These are phyloP conservation scores for Carassius carassius DNA, from an alignment of 2,113 vertebrate genomes.

Conservation along the genomic window DNA sequence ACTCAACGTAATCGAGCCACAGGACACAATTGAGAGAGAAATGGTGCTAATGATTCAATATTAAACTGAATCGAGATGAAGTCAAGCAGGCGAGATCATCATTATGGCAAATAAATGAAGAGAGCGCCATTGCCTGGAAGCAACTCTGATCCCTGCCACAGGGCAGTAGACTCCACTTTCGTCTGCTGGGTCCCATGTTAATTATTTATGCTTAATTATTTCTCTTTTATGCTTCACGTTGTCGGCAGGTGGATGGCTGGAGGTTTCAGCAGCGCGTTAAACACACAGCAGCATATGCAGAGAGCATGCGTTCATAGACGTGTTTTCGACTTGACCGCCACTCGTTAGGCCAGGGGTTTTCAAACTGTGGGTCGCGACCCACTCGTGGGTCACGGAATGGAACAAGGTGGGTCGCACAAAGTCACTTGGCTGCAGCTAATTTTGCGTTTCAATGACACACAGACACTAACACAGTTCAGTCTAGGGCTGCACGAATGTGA, in stretches of 20 bases:
- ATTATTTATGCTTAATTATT: slow-evolving; percentile 84
- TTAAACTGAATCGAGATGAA: slow-evolving; percentile 27
- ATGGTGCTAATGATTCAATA: slow-evolving; percentile 12
- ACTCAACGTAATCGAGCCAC: background rate
- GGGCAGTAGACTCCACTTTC: slow-evolving; percentile 45
- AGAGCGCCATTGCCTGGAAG: slow-evolving; percentile 13
- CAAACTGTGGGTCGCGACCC: too few relatives aligned
- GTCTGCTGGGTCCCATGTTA: slow-evolving; percentile 67
- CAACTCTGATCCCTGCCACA: slow-evolving; percentile 43
- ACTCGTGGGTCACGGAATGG: too few relatives aligned
- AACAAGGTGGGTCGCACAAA: too few relatives aligned
- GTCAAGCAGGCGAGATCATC: slow-evolving; percentile 40
- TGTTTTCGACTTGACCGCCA: slow-evolving; percentile 43
- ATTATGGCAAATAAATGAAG: slow-evolving; percentile 45
- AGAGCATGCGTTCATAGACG: background rate
- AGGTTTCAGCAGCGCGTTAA: slow-evolving; percentile 64
- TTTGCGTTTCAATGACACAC: too few relatives aligned
- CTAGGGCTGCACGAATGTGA: too few relatives aligned
- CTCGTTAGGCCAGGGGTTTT: slow-evolving; percentile 55
- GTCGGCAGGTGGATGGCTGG: slow-evolving; percentile 63
- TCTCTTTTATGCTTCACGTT: slow-evolving; percentile 60
- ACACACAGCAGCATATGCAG: slow-evolving; percentile 16
- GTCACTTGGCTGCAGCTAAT: too few relatives aligned
- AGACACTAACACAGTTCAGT: too few relatives aligned
- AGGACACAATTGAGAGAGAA: slow-evolving; percentile 1